Evolutionary conservation across 2,797 vertebrate genomes (phyloP).

Genomic region (Sarcophilus harrisii): DNA sequence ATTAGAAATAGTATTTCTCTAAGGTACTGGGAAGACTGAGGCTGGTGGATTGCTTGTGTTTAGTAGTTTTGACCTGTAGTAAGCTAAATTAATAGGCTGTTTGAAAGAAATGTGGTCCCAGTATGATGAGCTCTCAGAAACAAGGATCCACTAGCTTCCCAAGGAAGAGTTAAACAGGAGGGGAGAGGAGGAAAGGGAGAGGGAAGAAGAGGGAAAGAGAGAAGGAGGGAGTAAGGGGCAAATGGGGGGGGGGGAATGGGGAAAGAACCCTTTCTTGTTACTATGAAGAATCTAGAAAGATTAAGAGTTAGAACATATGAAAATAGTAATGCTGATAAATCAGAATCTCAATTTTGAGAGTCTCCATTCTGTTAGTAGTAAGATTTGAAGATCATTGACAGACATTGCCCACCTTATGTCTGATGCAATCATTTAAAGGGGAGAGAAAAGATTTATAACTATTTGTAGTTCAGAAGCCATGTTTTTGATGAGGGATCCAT

Average conservation of each 20-base stretch:
- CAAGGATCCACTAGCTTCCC: too few species aligned
- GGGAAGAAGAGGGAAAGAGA: too few species aligned
- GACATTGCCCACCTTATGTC: not conserved
- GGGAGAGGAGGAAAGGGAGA: too few species aligned
- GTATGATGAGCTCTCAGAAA: too few species aligned
- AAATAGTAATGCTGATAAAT: conserved; percentile 39
- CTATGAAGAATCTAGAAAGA: conserved; percentile 8
- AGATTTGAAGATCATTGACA: not conserved
- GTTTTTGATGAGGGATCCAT: conserved; percentile 3
- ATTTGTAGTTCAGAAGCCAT: not conserved
- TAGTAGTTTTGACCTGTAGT: too few species aligned
- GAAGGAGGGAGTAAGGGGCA: not conserved
- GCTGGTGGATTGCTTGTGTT: too few species aligned
- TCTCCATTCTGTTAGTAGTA: conserved; percentile 27
- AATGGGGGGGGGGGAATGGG: not conserved
- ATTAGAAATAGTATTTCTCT: too few species aligned
- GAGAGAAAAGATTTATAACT: not conserved
- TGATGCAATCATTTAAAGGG: not conserved
- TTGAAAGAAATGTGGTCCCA: too few species aligned
- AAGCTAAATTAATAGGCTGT: too few species aligned
- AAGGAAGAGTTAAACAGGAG: too few species aligned
- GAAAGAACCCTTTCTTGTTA: conserved; percentile 32
- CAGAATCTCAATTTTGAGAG: not conserved
- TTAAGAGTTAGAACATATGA: conserved; percentile 40
- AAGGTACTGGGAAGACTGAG: too few species aligned